These are phyloP conservation scores for Myotis brandtii DNA, from an alignment of 2,113 vertebrate genomes.

Conservation along the genomic window DNA sequence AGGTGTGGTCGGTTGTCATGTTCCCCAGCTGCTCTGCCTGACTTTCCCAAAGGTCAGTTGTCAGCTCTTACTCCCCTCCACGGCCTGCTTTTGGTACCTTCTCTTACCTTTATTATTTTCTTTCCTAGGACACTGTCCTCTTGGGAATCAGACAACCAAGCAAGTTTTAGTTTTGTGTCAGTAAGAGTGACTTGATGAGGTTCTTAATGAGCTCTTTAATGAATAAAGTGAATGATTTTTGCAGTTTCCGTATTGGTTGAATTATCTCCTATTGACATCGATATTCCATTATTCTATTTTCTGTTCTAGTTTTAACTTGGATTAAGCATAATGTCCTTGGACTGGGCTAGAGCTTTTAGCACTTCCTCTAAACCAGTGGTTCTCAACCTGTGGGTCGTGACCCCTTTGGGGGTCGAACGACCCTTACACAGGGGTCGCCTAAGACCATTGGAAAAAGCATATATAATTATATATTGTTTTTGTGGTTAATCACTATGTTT, in stretches of 20 bases:
- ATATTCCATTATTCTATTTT: not conserved
- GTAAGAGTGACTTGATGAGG: not conserved
- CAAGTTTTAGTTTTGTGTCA: constrained; percentile 15
- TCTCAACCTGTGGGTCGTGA: no score
- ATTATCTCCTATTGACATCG: not conserved
- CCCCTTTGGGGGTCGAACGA: no score
- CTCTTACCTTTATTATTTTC: constrained; percentile 20
- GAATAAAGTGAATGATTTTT: constrained; percentile 9
- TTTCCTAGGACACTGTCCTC: not conserved
- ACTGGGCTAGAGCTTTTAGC: not conserved
- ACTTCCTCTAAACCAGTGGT: not conserved
- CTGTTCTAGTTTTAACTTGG: not conserved
- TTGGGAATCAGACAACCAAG: not conserved
- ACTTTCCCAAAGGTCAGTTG: not conserved
- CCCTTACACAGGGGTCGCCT: no score
- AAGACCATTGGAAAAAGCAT: no score
- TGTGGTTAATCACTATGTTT: no score
- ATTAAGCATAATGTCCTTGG: not conserved
- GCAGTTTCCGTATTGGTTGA: not conserved
- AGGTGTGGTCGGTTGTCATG: not conserved
- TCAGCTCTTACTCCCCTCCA: not conserved
- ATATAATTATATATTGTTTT: no score
- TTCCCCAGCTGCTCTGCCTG: not conserved
- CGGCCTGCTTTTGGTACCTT: not conserved
- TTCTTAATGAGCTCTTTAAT: constrained; percentile 3